Evolutionary conservation across 2,113 vertebrate species (phyloP), one percentile per base, ranked within the genome.

Genomic region (Chamaetylas fuelleborni): DNA sequence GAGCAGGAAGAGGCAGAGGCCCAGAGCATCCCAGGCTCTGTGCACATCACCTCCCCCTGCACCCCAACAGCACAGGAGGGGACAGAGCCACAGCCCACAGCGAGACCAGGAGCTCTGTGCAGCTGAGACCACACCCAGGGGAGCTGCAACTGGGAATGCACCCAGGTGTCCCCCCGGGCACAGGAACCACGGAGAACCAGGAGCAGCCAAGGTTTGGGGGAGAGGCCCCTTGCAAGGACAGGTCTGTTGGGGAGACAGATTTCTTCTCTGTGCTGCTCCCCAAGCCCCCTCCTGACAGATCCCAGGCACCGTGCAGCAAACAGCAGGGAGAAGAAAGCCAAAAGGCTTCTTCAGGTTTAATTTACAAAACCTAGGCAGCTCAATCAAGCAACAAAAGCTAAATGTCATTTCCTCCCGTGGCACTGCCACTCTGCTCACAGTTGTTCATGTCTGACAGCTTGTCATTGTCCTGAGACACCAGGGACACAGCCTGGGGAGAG

Each of bases 331-430:
- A 89, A 71, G 50, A 89, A 71, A 93, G 74, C 60, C 79, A 51
- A 64, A 89, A 86, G 86, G 34, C 34, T 72, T 80, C 77, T 80
- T 76, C 26, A 38, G 73, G 70, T 79, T 90, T 87, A 67, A 70
- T 38, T 90, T 42, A 81, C 90, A 94, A 86, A 95, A 77, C 77
- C 34, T 72, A 81, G 87, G 58, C 80, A 92, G 83, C 79, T 96
- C 86, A 83, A 66, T 79, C 83, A 92, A 80, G 76, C 81, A 92
- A 80, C 90, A 90, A 86, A 81, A 93, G 91, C 71, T 58, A 90
- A 88, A 92, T 88, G 84, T 92, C 79, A 76, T 72, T 90, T 92
- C 90, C 40, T 91, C 92, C 71, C 3, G 2, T 89, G 81, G 86
- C 81, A 95, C 64, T 19, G 26, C 82, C 81, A 77, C 84, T 86